A percentile compares a stretch with the other conserved stretches of the same genome.
phyloP scores from a whole-genome alignment of 2,888 invertebrate genomes.

The Drosophila mayaguana region DNA sequence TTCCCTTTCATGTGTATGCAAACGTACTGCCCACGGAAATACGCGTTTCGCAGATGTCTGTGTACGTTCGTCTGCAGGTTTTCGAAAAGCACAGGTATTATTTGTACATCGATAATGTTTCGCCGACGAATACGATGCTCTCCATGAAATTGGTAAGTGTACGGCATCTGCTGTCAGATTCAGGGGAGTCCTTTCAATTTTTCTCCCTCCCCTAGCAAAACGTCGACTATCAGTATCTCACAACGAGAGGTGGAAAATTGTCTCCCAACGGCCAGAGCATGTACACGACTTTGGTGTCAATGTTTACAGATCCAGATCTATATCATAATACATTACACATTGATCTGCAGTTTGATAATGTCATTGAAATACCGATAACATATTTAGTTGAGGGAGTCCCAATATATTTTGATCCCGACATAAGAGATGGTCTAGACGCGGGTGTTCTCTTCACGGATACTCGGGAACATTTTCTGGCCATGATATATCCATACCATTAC shows the following conservation, averaged over 20 bases:
- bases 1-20: slow-evolving; percentile 72
- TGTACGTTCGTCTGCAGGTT: slow-evolving; percentile 60
- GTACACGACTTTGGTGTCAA: slow-evolving; percentile 64
- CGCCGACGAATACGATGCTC: slow-evolving; percentile 77
- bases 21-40: slow-evolving; percentile 74
- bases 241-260: slow-evolving; percentile 71
- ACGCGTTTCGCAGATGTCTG: slow-evolving; percentile 44
- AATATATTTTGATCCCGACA: slow-evolving; percentile 74
- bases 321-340: slow-evolving; percentile 75
- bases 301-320: slow-evolving; percentile 76
- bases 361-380: slow-evolving; percentile 70
- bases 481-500: slow-evolving; percentile 51
- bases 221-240: slow-evolving; percentile 56
- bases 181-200: background rate
- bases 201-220: slow-evolving; percentile 47
- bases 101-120: slow-evolving; percentile 77
- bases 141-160: slow-evolving; percentile 70
- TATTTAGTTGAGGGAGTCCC: slow-evolving; percentile 79
- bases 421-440: slow-evolving; percentile 67
- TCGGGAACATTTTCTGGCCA: slow-evolving; percentile 46
- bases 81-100: slow-evolving; percentile 53
- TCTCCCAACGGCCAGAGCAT: slow-evolving; percentile 71
- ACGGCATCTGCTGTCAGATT: fast-evolving
- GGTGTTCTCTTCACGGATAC: slow-evolving; percentile 70
- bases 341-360: slow-evolving; percentile 64